phyloP scores from a whole-genome alignment of 2,113 vertebrate genomes.

The Tragelaphus strepsiceros region DNA sequence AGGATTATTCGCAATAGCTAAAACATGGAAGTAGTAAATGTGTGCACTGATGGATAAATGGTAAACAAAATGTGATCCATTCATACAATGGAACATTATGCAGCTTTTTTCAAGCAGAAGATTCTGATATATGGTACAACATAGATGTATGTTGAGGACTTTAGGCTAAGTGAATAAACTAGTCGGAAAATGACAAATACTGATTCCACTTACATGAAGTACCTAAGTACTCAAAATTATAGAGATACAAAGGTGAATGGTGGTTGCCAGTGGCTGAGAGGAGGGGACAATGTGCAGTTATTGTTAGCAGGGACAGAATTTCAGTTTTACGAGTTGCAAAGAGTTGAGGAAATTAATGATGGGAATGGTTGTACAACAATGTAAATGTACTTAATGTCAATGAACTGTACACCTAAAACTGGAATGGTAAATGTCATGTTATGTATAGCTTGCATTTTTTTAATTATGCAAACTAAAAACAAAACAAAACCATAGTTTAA shows the following conservation, averaged over 20 bases:
- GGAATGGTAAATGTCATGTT: background rate
- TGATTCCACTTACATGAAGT: background rate
- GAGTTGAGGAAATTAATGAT: background rate
- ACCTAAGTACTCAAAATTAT: background rate
- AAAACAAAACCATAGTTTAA: background rate
- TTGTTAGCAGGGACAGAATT: background rate
- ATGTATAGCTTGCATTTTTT: background rate
- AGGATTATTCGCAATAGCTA: background rate
- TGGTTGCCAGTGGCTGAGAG: background rate
- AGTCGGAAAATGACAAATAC: background rate
- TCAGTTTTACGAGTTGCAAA: background rate
- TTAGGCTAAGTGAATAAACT: background rate
- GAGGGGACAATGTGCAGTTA: background rate
- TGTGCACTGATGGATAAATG: background rate
- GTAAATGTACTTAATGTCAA: background rate
- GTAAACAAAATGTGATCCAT: background rate
- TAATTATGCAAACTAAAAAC: background rate
- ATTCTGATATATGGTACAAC: background rate
- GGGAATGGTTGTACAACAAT: too few relatives aligned
- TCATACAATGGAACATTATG: background rate
- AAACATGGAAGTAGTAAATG: background rate
- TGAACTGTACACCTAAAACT: background rate
- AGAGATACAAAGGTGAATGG: background rate
- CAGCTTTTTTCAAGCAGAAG: background rate
- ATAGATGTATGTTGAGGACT: background rate